Base-by-base conservation (phyloP, 2,888 invertebrate species). In the Eledone cirrhosa region DNA sequence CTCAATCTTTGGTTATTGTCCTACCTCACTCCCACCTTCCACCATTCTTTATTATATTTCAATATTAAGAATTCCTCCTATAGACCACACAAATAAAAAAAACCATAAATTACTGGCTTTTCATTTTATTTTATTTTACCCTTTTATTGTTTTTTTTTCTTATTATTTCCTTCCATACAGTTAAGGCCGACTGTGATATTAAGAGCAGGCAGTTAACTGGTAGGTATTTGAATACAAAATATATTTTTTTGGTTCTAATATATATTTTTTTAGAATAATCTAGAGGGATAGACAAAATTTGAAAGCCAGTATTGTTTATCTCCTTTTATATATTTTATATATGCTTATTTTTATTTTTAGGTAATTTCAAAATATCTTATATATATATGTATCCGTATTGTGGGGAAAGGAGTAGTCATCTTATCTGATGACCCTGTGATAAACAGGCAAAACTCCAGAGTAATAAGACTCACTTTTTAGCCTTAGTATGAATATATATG, bases 151-250 rank as follows among this genome's bases (percentile, higher is more conserved):
- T 72, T 72, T 41, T 72, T 33, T 72, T 67, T 72, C n/a, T 72
- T 72, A 41, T 72, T 72, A 31, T 72, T 72, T 72, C 72, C 72
- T 72, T 76, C 76, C 48, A 48, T 76, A 48, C 48, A 76, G 76
- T 76, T 76, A 76, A 76, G 48, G 48, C 76, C 48, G 76, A 48
- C 76, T 76, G 76, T 76, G 76, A 76, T 76, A 76, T 48, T 48
- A 47, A 47, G 76, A 76, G 48, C 24, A 76, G 48, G 47, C 72
- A 72, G 72, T 72, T 72, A 76, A 33, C 47, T 27, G 76, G 76
- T 76, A 48, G 76, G 76, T 76, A 76, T 76, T 76, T 76, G n/a
- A 72, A 41, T 41, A 41, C 41, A 41, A 41, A 41, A 41, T 41
- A 41, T 31, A 31, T 72, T 72, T 19, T 63, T 27, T 63, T 27